Evolutionary conservation across 2,113 vertebrate genomes (phyloP).

Genomic region (Salminus brasiliensis): DNA sequence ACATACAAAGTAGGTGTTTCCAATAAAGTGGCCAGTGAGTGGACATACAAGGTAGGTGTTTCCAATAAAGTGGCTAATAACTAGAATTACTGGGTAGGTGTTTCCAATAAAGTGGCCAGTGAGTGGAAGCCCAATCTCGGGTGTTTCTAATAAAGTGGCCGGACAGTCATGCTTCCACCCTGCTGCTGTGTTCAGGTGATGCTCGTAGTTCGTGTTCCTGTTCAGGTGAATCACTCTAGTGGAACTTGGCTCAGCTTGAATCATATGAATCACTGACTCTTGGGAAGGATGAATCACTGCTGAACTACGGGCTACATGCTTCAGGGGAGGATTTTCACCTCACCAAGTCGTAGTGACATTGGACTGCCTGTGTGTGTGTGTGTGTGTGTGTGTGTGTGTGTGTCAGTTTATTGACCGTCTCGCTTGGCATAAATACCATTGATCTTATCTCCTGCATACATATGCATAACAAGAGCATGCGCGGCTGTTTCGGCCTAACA

Average conservation of each 20-base stretch:
- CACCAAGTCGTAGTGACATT: neutral
- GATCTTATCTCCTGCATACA: constrained; percentile 15
- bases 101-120: too few species aligned
- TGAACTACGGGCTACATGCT: neutral
- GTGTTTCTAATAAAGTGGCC: too few species aligned
- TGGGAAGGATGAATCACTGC: neutral
- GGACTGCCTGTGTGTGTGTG: neutral
- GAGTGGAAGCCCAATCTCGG: too few species aligned
- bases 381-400: constrained; percentile 33
- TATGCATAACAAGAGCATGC: constrained; percentile 18
- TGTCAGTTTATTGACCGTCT: constrained; percentile 26
- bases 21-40: neutral
- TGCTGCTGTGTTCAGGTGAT: too few species aligned
- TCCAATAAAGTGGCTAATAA: too few species aligned
- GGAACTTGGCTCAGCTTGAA: neutral
- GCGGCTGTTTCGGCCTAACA: constrained; percentile 46
- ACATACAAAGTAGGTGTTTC: neutral
- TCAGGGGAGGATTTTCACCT: neutral
- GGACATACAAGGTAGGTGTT: too few species aligned
- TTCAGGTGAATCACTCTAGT: neutral
- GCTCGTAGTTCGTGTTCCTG: too few species aligned
- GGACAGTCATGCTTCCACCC: too few species aligned
- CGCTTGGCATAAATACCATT: constrained; percentile 26
- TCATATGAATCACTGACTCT: neutral
- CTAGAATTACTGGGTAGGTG: too few species aligned